Conservation (phyloP, 2,797 vertebrate genomes). For the Sebastes umbrosus region DNA sequence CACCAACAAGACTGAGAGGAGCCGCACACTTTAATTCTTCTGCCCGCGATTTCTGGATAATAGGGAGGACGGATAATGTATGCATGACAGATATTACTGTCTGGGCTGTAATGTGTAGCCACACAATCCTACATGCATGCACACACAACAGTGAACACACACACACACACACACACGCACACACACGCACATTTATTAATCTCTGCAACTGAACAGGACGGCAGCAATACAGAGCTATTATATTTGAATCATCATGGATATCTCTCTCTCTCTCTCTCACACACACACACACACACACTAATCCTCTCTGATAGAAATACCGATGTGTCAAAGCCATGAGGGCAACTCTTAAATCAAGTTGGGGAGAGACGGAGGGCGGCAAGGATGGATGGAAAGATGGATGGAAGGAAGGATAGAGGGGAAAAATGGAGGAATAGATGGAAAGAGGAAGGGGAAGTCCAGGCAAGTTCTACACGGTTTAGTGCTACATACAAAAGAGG, state of each 20-base stretch:
- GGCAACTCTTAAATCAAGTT: conserved; percentile 95
- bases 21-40: conserved; percentile 94
- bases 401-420: conserved; percentile 17
- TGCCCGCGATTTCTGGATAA: conserved; percentile 95
- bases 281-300: conserved; percentile 70
- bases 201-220: conserved; percentile 90
- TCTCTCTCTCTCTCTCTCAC: conserved; percentile 11
- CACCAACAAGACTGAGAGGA: conserved; percentile 88
- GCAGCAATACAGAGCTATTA: conserved; percentile 86
- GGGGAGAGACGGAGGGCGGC: conserved; percentile 37
- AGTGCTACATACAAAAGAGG: background rate
- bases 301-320: conserved; percentile 96
- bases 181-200: conserved; percentile 64
- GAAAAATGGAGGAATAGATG: conserved; percentile 4
- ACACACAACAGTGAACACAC: conserved; percentile 24
- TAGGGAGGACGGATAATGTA: conserved; percentile 98
- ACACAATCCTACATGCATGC: conserved; percentile 8
- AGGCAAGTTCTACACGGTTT: conserved; percentile 20
- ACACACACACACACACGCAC: conserved; percentile 28
- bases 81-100: conserved; percentile 97
- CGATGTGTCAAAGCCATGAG: conserved; percentile 94
- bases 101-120: conserved; percentile 56
- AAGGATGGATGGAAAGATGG: conserved; percentile 37
- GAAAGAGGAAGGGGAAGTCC: conserved; percentile 21
- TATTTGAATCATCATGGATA: conserved; percentile 95